A percentile compares a stretch with the other conserved stretches of the same genome.
Conservation (phyloP, 64 coral and sea anemone genomes). For the Montipora capricornis region DNA sequence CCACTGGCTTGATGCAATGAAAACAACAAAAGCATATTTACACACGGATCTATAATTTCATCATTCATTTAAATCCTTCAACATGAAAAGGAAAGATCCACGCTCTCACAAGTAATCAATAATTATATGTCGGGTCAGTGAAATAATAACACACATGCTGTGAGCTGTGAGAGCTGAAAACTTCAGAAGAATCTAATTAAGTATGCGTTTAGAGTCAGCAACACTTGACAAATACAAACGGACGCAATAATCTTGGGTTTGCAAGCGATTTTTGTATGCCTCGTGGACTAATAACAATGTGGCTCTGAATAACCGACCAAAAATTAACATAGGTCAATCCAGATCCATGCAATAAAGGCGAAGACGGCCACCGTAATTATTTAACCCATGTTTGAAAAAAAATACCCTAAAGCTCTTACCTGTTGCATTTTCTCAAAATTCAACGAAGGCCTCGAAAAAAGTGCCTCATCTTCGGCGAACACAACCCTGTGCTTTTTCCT, state of each 20-base stretch:
- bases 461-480: constrained; percentile 69
- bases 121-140: too few relatives aligned
- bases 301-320: neutral
- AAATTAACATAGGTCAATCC: constrained; percentile 1
- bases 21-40: constrained; percentile 17
- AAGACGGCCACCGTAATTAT: too few relatives aligned
- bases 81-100: neutral
- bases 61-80: neutral
- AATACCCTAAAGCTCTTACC: constrained; percentile 49
- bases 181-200: neutral
- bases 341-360: neutral
- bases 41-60: neutral
- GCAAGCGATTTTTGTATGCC: neutral
- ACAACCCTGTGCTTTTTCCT: constrained; percentile 94
- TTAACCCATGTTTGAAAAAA: neutral
- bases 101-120: too few relatives aligned
- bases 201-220: neutral
- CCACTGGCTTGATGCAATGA: neutral
- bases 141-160: too few relatives aligned
- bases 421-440: constrained; percentile 99
- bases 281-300: neutral
- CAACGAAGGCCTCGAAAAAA: constrained; percentile 75
- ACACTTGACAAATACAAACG: constrained; percentile 1
- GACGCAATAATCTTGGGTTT: neutral
- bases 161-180: neutral